Percentiles rank a stretch among this genome's conserved stretches.
Conservation (phyloP, 2,113 vertebrate genomes). For the Zonotrichia leucophrys region DNA sequence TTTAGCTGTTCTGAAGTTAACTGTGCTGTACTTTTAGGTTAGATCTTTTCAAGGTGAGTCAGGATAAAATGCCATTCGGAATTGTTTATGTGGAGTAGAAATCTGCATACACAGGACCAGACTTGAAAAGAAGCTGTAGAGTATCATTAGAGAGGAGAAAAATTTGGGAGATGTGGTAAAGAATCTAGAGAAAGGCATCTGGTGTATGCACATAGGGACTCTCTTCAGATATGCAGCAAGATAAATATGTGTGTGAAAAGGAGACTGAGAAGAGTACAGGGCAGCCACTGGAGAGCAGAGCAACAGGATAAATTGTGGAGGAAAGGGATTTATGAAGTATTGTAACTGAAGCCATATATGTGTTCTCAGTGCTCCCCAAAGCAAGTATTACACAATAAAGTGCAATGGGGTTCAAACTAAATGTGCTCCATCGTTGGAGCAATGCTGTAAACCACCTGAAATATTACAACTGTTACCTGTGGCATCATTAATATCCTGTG, state of each 20-base stretch:
- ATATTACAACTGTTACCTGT: constrained; percentile 37
- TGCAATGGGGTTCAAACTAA: neutral
- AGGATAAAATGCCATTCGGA: neutral
- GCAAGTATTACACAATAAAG: neutral
- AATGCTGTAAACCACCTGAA: constrained; percentile 32
- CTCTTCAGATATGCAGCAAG: neutral
- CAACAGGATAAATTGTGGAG: neutral
- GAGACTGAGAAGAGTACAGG: neutral
- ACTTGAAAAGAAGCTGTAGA: neutral
- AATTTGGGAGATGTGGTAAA: neutral
- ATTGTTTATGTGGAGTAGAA: neutral
- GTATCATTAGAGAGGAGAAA: neutral
- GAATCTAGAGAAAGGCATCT: neutral
- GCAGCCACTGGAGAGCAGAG: neutral
- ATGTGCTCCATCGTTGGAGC: neutral
- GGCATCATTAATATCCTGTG: constrained; percentile 21
- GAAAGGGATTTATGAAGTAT: neutral
- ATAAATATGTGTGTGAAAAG: neutral
- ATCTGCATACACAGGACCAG: neutral
- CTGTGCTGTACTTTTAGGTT: neutral
- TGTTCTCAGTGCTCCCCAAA: neutral
- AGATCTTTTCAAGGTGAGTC: neutral
- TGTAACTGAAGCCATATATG: neutral
- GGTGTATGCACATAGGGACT: neutral
- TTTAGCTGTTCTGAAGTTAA: neutral